These are phyloP conservation scores for Micrastur ruficollis DNA, from an alignment of 2,797 vertebrate species.

Conservation along the genomic window DNA sequence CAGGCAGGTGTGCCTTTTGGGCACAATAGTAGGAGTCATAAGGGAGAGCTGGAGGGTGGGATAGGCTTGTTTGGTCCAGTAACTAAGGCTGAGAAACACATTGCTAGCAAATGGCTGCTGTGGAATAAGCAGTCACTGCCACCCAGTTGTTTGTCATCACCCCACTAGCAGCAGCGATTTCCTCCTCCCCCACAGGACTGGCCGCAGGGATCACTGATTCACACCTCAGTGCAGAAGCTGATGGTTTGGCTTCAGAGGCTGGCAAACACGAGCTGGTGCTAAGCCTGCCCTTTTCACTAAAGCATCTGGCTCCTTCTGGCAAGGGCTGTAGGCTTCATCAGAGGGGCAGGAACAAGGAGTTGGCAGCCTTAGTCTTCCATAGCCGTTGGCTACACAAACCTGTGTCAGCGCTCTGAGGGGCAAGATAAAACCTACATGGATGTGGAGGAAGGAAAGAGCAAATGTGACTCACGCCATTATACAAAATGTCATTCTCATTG, in stretches of 20 bases:
- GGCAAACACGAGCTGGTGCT: fast-evolving
- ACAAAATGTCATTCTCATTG: constrained; percentile 17
- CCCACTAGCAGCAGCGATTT: background rate
- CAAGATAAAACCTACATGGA: constrained; percentile 47
- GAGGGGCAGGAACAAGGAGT: background rate
- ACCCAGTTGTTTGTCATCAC: background rate
- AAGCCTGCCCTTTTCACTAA: background rate
- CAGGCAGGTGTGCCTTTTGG: background rate
- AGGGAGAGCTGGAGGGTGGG: background rate
- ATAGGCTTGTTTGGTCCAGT: background rate
- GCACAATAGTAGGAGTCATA: background rate
- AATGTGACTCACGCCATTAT: constrained; percentile 33
- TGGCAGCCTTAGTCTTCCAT: background rate
- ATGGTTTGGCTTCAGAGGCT: background rate
- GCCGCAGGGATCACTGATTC: background rate
- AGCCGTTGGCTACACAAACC: background rate
- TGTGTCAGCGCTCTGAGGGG: constrained; percentile 28
- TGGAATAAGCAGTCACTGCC: background rate
- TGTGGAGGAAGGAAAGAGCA: constrained; percentile 46
- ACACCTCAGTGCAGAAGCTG: background rate
- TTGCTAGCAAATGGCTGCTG: background rate
- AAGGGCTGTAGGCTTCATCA: background rate
- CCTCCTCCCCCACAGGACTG: background rate
- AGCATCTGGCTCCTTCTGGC: constrained; percentile 31
- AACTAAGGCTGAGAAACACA: background rate